Base-by-base conservation (phyloP, 35 echinoderm and acorn worm genomes). In the Holothuria glaberrima region DNA sequence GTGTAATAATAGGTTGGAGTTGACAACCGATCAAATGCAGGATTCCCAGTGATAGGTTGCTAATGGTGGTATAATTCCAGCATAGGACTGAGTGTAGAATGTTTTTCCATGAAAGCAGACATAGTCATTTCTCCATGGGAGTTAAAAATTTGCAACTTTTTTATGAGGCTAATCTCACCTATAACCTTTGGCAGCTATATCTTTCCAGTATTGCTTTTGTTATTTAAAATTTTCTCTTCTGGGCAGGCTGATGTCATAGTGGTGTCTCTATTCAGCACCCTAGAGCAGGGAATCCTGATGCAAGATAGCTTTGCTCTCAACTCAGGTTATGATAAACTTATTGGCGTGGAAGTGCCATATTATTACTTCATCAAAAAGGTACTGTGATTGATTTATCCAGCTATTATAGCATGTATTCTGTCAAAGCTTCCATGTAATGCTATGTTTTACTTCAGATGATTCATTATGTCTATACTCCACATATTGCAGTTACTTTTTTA, bases 351-450 rank as follows among this genome's bases (percentile, higher is more conserved):
- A 76, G 96, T 98, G 27, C 96, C 96, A 13, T 98, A 92, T 48
- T 98, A 90, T 57, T 98, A 92, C 93, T 98, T 98, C 87, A 94
- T 94, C 24, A 98, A 91, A 57, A 98, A 98, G 96, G 96, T 98
- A n/a, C n/a, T n/a, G n/a, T n/a, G 58, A 90, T 9, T 29, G 7
- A 69, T 69, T 18, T 12, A 18, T 10, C 10, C 31, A 69, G 21
- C 9, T 20, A 13, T 17, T 12, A 1, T 69, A 13, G 14, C 9
- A 18, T 17, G 0, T 25, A 9, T 29, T 33, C 9, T 69, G 66
- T n/a, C 5, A 5, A 65, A n/a, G 12, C 20, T 4, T 21, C 62
- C 5, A n/a, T 5, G 5, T 65, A n/a, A n/a, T n/a, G n/a, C n/a
- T n/a, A 67, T 67, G 16, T 67, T 67, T 67, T 67, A 30, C 4